These are phyloP conservation scores for Sylvilagus bachmani DNA, from an alignment of 2,113 vertebrate genomes.

Conservation along the genomic window DNA sequence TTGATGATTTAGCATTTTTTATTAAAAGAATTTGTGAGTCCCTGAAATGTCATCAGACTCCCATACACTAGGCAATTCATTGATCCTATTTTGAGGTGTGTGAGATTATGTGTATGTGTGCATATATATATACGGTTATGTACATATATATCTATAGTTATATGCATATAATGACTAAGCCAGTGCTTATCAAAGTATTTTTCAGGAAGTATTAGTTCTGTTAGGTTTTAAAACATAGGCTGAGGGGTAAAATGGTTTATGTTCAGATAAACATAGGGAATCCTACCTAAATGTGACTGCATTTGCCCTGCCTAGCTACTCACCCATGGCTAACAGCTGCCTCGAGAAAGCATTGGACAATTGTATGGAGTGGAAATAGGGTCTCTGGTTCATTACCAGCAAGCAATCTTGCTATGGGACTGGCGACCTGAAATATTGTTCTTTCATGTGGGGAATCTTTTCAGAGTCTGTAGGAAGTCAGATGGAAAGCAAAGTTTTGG, in stretches of 20 bases:
- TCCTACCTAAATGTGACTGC: background rate
- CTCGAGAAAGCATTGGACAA: background rate
- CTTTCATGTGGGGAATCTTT: background rate
- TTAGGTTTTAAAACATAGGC: background rate
- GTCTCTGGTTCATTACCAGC: background rate
- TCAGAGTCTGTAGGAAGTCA: background rate
- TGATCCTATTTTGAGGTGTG: background rate
- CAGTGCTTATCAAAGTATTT: background rate
- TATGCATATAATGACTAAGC: background rate
- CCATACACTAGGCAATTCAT: background rate
- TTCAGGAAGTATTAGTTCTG: background rate
- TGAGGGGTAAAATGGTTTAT: background rate
- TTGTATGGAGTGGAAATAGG: background rate
- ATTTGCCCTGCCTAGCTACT: background rate
- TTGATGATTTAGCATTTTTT: conserved; percentile 57
- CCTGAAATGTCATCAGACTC: conserved; percentile 35
- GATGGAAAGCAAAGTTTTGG: background rate
- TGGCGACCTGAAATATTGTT: background rate
- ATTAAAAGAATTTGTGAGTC: conserved; percentile 34
- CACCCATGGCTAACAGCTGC: background rate
- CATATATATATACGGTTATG: too few relatives aligned
- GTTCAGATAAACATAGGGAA: background rate
- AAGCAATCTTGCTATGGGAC: background rate
- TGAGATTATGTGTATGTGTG: background rate
- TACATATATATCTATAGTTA: background rate